phyloP scores from a whole-genome alignment of 2,888 invertebrate genomes.

The Parnassius orleans region DNA sequence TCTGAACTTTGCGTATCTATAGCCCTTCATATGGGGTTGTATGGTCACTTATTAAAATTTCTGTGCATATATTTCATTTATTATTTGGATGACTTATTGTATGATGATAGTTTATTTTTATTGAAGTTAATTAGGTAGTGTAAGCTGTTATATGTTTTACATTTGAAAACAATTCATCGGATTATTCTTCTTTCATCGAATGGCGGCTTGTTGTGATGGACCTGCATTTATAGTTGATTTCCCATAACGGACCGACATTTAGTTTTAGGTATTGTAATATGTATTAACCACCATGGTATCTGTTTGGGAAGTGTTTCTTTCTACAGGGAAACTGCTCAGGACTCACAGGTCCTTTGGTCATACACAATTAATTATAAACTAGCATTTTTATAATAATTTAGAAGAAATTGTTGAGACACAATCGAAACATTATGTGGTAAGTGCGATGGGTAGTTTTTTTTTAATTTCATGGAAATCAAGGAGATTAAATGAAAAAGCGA shows the following conservation, averaged over 20 bases:
- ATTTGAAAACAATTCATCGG: slow-evolving; percentile 57
- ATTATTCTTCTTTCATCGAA: slow-evolving; percentile 51
- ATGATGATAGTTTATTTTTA: slow-evolving; percentile 77
- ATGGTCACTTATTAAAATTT: slow-evolving; percentile 38
- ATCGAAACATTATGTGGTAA: slow-evolving; percentile 64
- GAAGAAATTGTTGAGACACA: slow-evolving; percentile 73
- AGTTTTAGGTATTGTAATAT: slow-evolving; percentile 67
- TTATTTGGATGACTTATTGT: slow-evolving; percentile 68
- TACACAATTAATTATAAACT: slow-evolving; percentile 80
- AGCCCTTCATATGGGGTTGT: slow-evolving; percentile 41
- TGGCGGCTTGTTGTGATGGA: slow-evolving; percentile 62
- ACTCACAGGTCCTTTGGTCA: slow-evolving; percentile 71
- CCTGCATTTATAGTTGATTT: slow-evolving; percentile 75
- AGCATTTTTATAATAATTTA: slow-evolving; percentile 81
- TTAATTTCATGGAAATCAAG: slow-evolving; percentile 73
- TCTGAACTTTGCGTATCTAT: slow-evolving; percentile 39
- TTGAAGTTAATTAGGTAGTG: slow-evolving; percentile 77
- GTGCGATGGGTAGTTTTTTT: slow-evolving; percentile 69
- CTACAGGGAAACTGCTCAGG: slow-evolving; percentile 65
- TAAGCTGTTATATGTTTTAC: slow-evolving; percentile 79
- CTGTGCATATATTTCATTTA: slow-evolving; percentile 64
- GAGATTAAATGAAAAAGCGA: slow-evolving; percentile 63
- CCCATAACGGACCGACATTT: slow-evolving; percentile 74
- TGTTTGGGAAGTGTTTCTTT: slow-evolving; percentile 66
- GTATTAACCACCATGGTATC: slow-evolving; percentile 72